Base-by-base conservation (phyloP, 2,888 invertebrate species). In the Euzophera pinguis region DNA sequence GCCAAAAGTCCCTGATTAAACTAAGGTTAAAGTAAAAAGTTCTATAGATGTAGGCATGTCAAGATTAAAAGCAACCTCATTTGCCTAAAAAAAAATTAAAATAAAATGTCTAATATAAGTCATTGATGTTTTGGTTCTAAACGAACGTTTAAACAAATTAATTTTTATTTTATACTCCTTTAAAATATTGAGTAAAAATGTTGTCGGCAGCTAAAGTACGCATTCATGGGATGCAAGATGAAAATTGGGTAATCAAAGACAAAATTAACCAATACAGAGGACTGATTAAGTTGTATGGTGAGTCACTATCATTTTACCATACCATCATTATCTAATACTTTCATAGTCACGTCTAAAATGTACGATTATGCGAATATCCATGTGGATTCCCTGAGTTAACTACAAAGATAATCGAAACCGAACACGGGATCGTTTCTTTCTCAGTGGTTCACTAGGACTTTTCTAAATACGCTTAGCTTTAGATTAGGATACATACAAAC, bases 211-310 rank as follows among this genome's bases (percentile, higher is more conserved):
- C 91, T 17, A 92, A 92, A 76, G 90, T 91, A 0, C 91, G 91
- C 53, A 80, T 91, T 53, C 93, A 93, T 79, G 92, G 92, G 29
- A 92, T 93, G 91, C 91, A 91, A 67, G 92, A 93, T 61, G 90
- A 90, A 32, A 91, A 91, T 71, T 94, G 94, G 94, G 90, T 92
- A 1, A 92, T 92, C 43, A 91, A 90, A 62, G 94, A 94, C 63
- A 93, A 93, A 79, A 90, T 93, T 41, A 91, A 90, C 51, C 93
- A 93, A 68, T 94, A 93, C 63, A 90, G 93, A 45, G 93, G 93
- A 16, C 83, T 94, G 32, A 91, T 93, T 32, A 93, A 92, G 69
- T 80, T 94, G 52, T 92, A 93, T 64, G 92, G 94, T 93, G 78
- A 81, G 81, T 71, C 22, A 22, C 22, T 22, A 3, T n/a, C n/a